Percentiles rank a stretch among this genome's conserved stretches.
phyloP scores from a whole-genome alignment of 2,113 vertebrate species.

The Rhadina sibilatrix region DNA sequence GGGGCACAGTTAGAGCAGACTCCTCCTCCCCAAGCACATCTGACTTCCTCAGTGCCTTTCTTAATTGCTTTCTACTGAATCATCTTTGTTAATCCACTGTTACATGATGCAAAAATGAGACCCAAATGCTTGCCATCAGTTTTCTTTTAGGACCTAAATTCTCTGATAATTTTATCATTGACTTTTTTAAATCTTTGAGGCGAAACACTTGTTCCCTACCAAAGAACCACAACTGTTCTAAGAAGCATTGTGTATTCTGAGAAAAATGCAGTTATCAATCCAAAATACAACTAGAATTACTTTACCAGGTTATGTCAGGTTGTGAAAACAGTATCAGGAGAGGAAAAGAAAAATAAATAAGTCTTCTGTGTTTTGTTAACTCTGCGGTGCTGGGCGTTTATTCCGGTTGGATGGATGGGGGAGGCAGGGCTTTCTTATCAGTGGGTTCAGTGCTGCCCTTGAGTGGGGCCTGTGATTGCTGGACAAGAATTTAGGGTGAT shows the following conservation, averaged over 20 bases:
- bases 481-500: background rate
- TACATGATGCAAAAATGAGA: slow-evolving; percentile 5
- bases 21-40: background rate
- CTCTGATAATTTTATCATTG: slow-evolving; percentile 28
- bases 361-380: slow-evolving; percentile 6
- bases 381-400: background rate
- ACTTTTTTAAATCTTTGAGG: background rate
- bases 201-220: background rate
- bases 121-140: slow-evolving; percentile 18
- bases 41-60: background rate
- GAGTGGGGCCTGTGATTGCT: background rate
- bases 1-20: background rate
- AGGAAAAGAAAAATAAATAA: slow-evolving; percentile 48
- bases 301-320: slow-evolving; percentile 55
- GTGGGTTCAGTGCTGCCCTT: background rate
- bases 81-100: slow-evolving; percentile 6
- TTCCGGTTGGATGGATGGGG: background rate
- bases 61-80: slow-evolving; percentile 31
- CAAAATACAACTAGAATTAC: slow-evolving; percentile 60
- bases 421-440: background rate
- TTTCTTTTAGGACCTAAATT: slow-evolving; percentile 30
- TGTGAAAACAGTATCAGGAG: slow-evolving; percentile 54
- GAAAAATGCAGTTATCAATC: slow-evolving; percentile 55
- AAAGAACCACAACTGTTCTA: background rate
- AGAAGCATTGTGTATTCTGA: slow-evolving; percentile 14